Evolutionary conservation across 1,140 invertebrate genomes (phyloP).

Genomic region (Drosophila pallidifrons): DNA sequence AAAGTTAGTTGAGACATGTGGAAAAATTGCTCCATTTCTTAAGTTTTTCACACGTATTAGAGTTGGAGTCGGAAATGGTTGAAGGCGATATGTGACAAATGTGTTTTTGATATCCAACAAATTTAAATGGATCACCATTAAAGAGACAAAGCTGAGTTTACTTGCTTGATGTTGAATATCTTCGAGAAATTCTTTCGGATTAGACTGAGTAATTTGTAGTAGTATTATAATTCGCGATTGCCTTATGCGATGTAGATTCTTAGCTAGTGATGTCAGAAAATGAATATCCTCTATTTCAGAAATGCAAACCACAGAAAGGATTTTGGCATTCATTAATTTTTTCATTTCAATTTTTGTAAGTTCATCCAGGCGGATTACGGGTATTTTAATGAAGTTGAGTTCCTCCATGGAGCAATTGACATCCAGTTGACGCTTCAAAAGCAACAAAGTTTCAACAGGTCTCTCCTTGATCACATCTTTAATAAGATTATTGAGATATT

Average conservation of each 20-base stretch:
- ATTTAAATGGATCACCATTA: slow-evolving; percentile 13
- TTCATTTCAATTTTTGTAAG: neutral
- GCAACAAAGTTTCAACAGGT: slow-evolving; percentile 11
- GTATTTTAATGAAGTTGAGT: neutral
- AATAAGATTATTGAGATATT: neutral
- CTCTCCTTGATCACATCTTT: neutral
- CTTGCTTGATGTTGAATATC: neutral
- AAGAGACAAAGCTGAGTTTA: neutral
- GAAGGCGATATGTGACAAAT: slow-evolving; percentile 6
- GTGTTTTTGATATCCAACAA: neutral
- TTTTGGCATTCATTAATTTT: neutral
- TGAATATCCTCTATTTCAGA: neutral
- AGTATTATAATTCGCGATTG: slow-evolving; percentile 13
- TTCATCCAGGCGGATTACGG: slow-evolving; percentile 16
- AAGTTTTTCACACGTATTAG: neutral
- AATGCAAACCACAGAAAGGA: slow-evolving; percentile 40
- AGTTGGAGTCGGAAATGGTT: slow-evolving; percentile 26
- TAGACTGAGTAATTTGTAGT: neutral
- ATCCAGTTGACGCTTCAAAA: neutral
- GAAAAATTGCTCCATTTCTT: neutral
- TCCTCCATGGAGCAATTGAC: slow-evolving; percentile 10
- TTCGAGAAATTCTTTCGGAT: neutral
- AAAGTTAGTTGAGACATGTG: neutral
- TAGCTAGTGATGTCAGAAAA: slow-evolving; percentile 8
- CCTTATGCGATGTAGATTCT: slow-evolving; percentile 15